These are phyloP conservation scores for Rosalia funebris DNA, from an alignment of 2,888 invertebrate genomes.

Conservation along the genomic window DNA sequence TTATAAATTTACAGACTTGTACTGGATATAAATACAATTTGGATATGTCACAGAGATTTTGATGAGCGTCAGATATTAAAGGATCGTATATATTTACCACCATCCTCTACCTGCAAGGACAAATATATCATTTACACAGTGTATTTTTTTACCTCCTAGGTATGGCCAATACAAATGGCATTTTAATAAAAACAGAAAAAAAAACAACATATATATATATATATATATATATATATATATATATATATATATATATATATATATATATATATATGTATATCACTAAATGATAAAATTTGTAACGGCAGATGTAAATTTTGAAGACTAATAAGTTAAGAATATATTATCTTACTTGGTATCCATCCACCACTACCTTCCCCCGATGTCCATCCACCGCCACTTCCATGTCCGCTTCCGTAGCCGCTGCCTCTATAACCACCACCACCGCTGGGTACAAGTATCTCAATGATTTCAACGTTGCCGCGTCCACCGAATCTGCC, in stretches of 20 bases:
- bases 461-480: conserved; percentile 51
- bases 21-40: not conserved
- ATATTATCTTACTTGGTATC: conserved; percentile 9
- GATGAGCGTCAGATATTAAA: not conserved
- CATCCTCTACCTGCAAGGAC: not conserved
- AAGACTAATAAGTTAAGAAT: no score
- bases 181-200: not conserved
- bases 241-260: no score
- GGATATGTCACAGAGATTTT: not conserved
- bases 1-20: not conserved
- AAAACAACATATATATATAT: no score
- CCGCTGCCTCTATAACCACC: conserved; percentile 40
- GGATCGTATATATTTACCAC: not conserved
- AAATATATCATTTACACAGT: not conserved
- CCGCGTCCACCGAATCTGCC: conserved; percentile 44
- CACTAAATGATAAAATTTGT: no score
- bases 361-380: conserved; percentile 34
- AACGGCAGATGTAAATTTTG: no score
- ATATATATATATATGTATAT: not conserved
- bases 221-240: no score
- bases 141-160: no score
- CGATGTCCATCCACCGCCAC: conserved; percentile 32
- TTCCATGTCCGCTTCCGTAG: conserved; percentile 35
- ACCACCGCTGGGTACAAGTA: conserved; percentile 52
- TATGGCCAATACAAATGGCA: no score